Conservation (phyloP, 2,888 invertebrate genomes). For the Zygaena filipendulae region DNA sequence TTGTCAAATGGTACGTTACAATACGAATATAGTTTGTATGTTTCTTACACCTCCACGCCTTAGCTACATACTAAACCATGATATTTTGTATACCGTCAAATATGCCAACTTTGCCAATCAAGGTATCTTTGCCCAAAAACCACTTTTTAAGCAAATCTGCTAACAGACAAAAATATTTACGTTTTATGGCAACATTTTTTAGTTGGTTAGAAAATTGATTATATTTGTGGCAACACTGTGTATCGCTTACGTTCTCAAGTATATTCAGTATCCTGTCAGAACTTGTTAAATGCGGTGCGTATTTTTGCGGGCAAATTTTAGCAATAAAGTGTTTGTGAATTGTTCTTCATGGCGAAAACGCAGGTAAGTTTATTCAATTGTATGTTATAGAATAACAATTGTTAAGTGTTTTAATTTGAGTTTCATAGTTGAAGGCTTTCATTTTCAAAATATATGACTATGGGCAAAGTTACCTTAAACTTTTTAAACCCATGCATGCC, state of each 20-base stretch:
- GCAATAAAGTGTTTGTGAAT: not conserved
- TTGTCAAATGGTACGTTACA: too few relatives aligned
- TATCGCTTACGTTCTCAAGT: not conserved
- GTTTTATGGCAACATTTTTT: not conserved
- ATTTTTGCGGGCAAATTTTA: constrained; percentile 1
- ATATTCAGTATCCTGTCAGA: not conserved
- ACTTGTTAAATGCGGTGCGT: not conserved
- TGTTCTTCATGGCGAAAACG: constrained; percentile 3
- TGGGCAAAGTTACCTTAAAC: not conserved
- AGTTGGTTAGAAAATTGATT: not conserved
- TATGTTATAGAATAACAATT: constrained; percentile 2
- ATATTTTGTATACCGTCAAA: constrained; percentile 1
- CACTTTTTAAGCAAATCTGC: not conserved
- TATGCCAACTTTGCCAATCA: constrained; percentile 1
- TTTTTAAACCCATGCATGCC: not conserved
- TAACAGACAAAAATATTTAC: not conserved
- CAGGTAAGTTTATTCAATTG: constrained; percentile 2
- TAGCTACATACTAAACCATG: too few relatives aligned
- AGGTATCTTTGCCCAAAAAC: not conserved
- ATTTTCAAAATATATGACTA: not conserved
- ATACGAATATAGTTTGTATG: too few relatives aligned
- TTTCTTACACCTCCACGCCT: too few relatives aligned
- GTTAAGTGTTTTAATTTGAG: not conserved
- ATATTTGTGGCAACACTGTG: not conserved
- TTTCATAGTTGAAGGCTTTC: not conserved